phyloP scores from a whole-genome alignment of 2,113 vertebrate species.

The Eonycteris spelaea region DNA sequence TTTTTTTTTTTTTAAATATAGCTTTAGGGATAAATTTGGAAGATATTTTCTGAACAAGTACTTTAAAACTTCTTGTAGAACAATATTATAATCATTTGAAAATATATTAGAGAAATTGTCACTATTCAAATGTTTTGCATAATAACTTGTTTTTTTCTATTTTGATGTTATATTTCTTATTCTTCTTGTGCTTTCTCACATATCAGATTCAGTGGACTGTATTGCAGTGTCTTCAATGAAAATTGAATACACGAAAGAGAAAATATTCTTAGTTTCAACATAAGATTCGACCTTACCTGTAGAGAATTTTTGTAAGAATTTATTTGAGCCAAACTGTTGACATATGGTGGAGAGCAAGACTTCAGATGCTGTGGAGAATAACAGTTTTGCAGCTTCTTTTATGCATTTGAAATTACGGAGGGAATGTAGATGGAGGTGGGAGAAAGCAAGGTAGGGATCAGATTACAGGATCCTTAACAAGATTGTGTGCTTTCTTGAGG shows the following conservation, averaged over 20 bases:
- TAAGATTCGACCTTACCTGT: no score
- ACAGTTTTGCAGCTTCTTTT: no score
- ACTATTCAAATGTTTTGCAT: background rate
- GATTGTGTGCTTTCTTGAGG: no score
- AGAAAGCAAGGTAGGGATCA: no score
- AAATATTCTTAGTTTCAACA: background rate
- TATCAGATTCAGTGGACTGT: background rate
- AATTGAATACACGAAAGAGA: background rate
- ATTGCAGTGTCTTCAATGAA: background rate
- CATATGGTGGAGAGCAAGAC: no score
- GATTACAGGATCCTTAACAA: no score
- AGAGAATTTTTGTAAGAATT: no score
- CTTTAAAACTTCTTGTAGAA: background rate
- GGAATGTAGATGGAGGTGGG: no score
- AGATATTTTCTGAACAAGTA: background rate
- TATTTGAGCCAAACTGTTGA: no score
- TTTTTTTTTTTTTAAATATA: background rate
- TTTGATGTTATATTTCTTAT: background rate
- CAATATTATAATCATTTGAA: constrained; percentile 6
- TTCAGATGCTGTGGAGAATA: no score
- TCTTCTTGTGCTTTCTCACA: background rate
- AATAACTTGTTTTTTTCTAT: background rate
- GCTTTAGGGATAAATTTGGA: background rate
- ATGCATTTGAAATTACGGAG: no score
- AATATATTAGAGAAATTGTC: background rate